A percentile compares a stretch with the other conserved stretches of the same genome.
These are phyloP conservation scores for Erythrocercus mccallii DNA, from an alignment of 2,113 vertebrate species.

Conservation along the genomic window DNA sequence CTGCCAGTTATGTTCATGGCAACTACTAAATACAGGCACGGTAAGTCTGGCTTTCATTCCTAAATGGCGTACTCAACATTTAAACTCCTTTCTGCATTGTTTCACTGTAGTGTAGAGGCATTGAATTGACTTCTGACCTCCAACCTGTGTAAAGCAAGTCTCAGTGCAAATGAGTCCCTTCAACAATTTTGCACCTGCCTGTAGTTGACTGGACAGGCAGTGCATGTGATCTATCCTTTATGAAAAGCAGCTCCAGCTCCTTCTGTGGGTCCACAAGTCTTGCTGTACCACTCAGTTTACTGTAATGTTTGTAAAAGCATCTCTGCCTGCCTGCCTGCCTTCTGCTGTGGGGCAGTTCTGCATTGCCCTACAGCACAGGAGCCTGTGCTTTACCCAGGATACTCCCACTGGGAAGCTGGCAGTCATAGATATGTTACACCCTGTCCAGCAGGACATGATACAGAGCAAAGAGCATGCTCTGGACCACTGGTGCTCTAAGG, in stretches of 20 bases:
- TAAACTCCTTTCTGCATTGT: background rate
- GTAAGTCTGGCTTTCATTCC: slow-evolving; percentile 58
- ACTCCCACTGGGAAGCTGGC: background rate
- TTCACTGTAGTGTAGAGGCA: background rate
- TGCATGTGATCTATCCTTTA: background rate
- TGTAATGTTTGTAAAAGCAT: background rate
- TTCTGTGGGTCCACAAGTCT: rapidly evolving
- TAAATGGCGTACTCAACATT: background rate
- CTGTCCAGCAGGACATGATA: background rate
- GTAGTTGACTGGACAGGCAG: background rate
- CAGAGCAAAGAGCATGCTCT: background rate
- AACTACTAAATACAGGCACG: slow-evolving; percentile 80
- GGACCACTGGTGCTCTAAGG: background rate
- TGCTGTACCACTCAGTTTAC: background rate
- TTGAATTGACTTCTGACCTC: background rate
- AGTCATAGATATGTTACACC: background rate
- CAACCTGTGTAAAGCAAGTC: background rate
- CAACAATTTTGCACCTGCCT: background rate
- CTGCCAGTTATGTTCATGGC: slow-evolving; percentile 98
- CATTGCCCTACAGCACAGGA: background rate
- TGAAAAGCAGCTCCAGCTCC: background rate
- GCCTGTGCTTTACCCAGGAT: background rate
- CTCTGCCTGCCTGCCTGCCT: background rate
- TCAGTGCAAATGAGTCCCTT: background rate
- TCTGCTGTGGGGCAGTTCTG: background rate